Conservation (phyloP, 2,113 vertebrate species). For the Butorides virescens region DNA sequence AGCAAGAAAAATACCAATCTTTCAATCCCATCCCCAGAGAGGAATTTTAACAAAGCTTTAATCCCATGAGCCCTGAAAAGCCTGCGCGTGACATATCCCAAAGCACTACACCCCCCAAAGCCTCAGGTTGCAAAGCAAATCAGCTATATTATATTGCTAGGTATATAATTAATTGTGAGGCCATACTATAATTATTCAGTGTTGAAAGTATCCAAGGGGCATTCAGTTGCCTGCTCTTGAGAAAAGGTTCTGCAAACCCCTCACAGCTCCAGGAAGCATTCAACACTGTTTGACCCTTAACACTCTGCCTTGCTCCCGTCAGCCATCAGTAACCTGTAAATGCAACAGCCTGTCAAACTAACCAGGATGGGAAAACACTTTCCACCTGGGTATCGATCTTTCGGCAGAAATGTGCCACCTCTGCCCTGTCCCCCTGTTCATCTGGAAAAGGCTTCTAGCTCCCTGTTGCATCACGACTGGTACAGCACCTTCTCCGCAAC, state of each 20-base stretch:
- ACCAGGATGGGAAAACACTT: background rate
- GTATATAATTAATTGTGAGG: background rate
- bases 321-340: background rate
- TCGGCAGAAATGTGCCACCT: background rate
- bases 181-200: background rate
- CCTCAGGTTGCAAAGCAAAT: background rate
- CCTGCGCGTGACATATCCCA: background rate
- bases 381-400: no score
- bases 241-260: background rate
- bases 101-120: background rate
- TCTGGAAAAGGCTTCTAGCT: background rate
- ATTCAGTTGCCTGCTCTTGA: background rate
- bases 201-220: background rate
- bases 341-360: background rate
- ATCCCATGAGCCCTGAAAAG: background rate
- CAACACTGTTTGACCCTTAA: background rate
- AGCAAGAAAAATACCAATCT: background rate
- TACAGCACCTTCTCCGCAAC: background rate
- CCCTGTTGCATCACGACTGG: fast-evolving
- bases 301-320: background rate
- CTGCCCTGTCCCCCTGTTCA: background rate
- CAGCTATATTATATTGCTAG: background rate
- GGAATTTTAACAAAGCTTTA: conserved; percentile 26
- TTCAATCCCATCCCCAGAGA: conserved; percentile 12
- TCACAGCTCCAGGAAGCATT: background rate